Conservation (phyloP, 2,113 vertebrate genomes). For the Jacana jacana region DNA sequence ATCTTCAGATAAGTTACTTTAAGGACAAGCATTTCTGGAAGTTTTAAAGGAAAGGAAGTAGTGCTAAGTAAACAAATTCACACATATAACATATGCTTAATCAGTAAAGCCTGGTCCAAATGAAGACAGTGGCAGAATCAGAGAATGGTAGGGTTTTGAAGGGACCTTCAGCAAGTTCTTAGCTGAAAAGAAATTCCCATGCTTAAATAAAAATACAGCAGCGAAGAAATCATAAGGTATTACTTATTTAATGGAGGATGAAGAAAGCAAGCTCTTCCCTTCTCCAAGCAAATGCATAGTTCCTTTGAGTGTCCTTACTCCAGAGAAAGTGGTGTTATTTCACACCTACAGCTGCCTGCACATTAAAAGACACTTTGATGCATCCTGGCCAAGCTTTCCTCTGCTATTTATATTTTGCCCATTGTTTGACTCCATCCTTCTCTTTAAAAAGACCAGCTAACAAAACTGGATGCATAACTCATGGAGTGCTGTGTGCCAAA, state of each 20-base stretch:
- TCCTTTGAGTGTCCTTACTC: not conserved
- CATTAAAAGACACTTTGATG: not conserved
- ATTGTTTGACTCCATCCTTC: not conserved
- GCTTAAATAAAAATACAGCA: not conserved
- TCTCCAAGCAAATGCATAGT: not conserved
- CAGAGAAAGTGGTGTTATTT: not conserved
- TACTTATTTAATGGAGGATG: not conserved
- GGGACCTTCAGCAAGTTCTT: not conserved
- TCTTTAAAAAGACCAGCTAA: not conserved
- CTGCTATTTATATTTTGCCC: not conserved
- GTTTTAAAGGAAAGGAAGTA: not conserved
- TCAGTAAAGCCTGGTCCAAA: not conserved
- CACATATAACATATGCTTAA: accelerated
- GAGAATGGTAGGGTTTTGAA: not conserved
- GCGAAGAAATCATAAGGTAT: not conserved
- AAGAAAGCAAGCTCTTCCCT: not conserved
- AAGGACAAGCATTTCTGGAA: not conserved
- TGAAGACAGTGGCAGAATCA: not conserved
- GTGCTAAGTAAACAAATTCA: not conserved
- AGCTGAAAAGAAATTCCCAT: not conserved
- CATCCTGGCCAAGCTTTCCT: not conserved
- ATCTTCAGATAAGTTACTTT: not conserved
- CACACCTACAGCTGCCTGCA: not conserved
- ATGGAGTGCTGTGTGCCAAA: not conserved
- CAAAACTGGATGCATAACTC: accelerated